Conservation (phyloP, 2,797 vertebrate species). For the Hyperoplus lanceolatus region DNA sequence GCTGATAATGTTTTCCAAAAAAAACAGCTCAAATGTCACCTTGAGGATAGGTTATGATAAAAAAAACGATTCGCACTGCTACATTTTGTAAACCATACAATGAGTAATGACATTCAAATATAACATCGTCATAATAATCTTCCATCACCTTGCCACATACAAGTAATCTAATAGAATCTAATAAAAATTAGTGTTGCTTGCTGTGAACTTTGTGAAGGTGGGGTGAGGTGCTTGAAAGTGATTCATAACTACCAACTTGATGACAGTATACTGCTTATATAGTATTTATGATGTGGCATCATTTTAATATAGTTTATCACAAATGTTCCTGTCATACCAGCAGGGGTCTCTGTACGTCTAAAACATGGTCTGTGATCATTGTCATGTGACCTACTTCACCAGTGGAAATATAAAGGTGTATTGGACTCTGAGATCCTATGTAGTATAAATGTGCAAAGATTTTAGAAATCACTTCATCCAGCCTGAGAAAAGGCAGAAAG, state of each 20-base stretch:
- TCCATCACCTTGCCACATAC: background rate
- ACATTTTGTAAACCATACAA: background rate
- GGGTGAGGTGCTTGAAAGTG: background rate
- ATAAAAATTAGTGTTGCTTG: background rate
- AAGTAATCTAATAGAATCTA: too few species aligned
- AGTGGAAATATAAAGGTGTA: too few species aligned
- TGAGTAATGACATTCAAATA: constrained; percentile 8
- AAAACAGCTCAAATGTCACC: constrained; percentile 15
- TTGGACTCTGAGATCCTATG: too few species aligned
- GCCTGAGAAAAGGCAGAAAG: too few species aligned
- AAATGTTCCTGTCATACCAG: background rate
- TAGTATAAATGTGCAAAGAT: too few species aligned
- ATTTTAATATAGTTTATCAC: too few species aligned
- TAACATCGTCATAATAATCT: background rate
- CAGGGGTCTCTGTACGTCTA: constrained; percentile 4
- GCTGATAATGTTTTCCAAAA: constrained; percentile 14
- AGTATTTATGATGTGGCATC: background rate
- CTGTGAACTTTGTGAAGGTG: background rate
- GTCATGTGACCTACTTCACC: too few species aligned
- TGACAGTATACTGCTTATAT: background rate
- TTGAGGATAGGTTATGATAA: constrained; percentile 2
- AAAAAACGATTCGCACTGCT: constrained; percentile 14
- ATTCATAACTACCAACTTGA: background rate
- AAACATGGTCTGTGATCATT: background rate
- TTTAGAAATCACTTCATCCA: too few species aligned